phyloP scores from a whole-genome alignment of 1,140 invertebrate genomes.

The Rhagoletis zephyria region DNA sequence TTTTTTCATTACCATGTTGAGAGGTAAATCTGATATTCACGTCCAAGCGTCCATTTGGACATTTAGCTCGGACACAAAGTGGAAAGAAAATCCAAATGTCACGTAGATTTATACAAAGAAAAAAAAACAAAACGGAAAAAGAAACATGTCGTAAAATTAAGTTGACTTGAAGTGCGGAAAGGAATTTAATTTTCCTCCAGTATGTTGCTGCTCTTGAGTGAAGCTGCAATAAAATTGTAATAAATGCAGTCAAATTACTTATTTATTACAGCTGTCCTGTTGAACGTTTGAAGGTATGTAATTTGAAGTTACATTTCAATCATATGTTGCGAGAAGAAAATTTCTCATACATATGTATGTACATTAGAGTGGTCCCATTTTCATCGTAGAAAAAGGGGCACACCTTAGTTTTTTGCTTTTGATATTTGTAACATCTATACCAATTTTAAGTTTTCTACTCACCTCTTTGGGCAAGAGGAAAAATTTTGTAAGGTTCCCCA shows the following conservation, averaged over 20 bases:
- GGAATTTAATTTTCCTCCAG: slow-evolving; percentile 21
- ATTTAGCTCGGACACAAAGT: background rate
- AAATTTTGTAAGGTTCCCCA: too few species aligned
- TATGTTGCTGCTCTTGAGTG: background rate
- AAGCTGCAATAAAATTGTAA: background rate
- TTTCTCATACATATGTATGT: too few species aligned
- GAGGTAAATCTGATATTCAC: slow-evolving; percentile 31
- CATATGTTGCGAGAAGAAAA: too few species aligned
- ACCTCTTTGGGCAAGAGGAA: too few species aligned
- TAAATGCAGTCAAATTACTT: background rate
- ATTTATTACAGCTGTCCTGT: background rate
- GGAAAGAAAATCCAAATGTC: slow-evolving; percentile 12
- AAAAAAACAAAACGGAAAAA: background rate
- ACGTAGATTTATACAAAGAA: slow-evolving; percentile 21
- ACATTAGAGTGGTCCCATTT: too few species aligned
- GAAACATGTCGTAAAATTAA: slow-evolving; percentile 34
- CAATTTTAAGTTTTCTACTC: too few species aligned
- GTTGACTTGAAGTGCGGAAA: background rate
- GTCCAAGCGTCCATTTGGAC: slow-evolving; percentile 43
- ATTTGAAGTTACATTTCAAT: background rate
- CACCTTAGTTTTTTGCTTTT: too few species aligned
- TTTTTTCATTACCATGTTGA: background rate
- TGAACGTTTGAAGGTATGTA: background rate
- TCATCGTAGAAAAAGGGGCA: too few species aligned
- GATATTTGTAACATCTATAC: too few species aligned